Evolutionary conservation across 2,797 vertebrate genomes (phyloP).

Genomic region (Cyprinella venusta): DNA sequence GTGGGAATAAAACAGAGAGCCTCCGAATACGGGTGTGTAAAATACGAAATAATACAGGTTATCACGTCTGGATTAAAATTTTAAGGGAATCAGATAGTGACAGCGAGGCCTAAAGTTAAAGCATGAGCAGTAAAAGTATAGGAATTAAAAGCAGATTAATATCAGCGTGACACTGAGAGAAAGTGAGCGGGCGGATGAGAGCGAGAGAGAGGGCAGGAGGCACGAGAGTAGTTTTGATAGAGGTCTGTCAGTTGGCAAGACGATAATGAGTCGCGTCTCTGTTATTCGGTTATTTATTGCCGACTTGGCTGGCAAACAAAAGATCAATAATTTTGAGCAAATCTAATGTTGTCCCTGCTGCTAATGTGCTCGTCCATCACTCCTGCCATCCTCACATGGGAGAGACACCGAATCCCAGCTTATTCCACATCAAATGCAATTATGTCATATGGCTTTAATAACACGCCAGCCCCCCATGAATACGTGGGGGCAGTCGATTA

Average conservation of each 20-base stretch:
- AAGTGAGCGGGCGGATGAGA: conserved; percentile 72
- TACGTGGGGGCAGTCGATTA: conserved; percentile 65
- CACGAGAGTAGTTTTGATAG: conserved; percentile 77
- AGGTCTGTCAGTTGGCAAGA: conserved; percentile 83
- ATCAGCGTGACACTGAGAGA: conserved; percentile 60
- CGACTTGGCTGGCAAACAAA: conserved; percentile 86
- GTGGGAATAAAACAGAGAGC: conserved; percentile 99
- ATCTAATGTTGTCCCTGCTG: conserved; percentile 85
- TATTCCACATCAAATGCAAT: conserved; percentile 86
- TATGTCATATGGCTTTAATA: conserved; percentile 83
- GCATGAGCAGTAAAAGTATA: conserved; percentile 58
- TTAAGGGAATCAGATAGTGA: conserved; percentile 83
- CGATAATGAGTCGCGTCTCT: conserved; percentile 85
- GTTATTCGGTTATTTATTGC: conserved; percentile 82
- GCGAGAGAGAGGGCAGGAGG: conserved; percentile 61
- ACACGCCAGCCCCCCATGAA: conserved; percentile 65
- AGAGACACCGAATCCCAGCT: conserved; percentile 83
- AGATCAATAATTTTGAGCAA: conserved; percentile 89
- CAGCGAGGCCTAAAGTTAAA: conserved; percentile 77
- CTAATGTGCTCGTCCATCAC: conserved; percentile 87
- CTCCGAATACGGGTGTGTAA: conserved; percentile 81
- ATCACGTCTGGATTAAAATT: conserved; percentile 81
- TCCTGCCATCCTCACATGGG: conserved; percentile 80
- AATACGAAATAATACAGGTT: conserved; percentile 82
- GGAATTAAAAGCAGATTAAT: conserved; percentile 66